Base-by-base conservation (phyloP, 2,113 vertebrate genomes). In the Nipponia nippon region DNA sequence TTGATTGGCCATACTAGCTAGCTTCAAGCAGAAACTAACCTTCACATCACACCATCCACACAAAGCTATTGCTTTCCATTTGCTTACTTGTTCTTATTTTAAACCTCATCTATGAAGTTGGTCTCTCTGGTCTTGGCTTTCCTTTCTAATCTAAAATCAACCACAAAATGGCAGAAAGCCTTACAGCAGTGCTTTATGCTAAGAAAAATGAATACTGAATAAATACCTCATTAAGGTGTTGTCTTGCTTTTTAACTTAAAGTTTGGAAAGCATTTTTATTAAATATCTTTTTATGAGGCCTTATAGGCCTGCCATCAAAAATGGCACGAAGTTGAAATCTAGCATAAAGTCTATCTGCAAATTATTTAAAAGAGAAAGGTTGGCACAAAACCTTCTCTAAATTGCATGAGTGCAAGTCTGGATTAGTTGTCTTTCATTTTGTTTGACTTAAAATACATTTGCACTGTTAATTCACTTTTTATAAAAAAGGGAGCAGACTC, bases 351-450 rank as follows among this genome's bases (percentile, higher is more conserved):
- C 75, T 84, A 84, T 85, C 81, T 93, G 89, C 49, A 96, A 65
- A 90, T 89, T 86, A 91, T 92, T 89, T 95, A 77, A 73, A 93
- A 94, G 66, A 70, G 84, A 79, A 82, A 84, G 77, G 72, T 69
- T 89, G 92, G 94, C 95, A 92, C 40, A 42, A 56, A 91, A 32
- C 9, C 22, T 71, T 52, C 66, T 40, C 44, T 91, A 84, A 93
- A 95, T 94, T 96, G 53, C 44, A 0, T 21, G 44, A 65, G 77
- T 93, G 38, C 95, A 95, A 96, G 93, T 97, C 96, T 95, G 93
- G 93, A 95, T 95, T 89, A 95, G 91, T 94, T 89, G 73, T 70
- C 30, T 89, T 91, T 95, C 69, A 61, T 94, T 95, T 78, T 76
- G 10, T 79, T 88, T 83, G 84, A 95, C 53, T 93, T 89, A 94